These are phyloP conservation scores for Tenebrio molitor DNA, from an alignment of 1,140 invertebrate genomes.

Conservation along the genomic window DNA sequence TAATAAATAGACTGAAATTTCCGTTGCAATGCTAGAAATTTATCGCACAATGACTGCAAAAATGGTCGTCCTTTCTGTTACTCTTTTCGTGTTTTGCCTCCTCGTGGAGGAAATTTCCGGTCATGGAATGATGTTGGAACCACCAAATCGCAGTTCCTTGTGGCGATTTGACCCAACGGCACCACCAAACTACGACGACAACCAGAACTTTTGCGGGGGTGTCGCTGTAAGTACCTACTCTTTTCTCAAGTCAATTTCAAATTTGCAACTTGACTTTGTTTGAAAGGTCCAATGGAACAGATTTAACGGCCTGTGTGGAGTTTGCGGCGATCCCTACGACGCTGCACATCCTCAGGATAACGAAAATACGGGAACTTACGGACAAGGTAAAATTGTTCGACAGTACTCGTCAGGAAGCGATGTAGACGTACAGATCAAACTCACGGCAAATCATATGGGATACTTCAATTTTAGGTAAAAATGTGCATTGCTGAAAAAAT, in stretches of 20 bases:
- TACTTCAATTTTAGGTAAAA: conserved; percentile 69
- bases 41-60: too few species aligned
- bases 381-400: conserved; percentile 70
- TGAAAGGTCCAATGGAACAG: conserved; percentile 48
- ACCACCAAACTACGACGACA: too few species aligned
- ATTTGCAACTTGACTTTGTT: neutral
- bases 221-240: too few species aligned
- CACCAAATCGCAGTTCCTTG: too few species aligned
- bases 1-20: too few species aligned
- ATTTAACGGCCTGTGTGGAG: conserved; percentile 70
- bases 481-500: neutral
- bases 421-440: conserved; percentile 65
- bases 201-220: too few species aligned
- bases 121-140: too few species aligned
- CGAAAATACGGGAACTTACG: conserved; percentile 75
- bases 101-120: too few species aligned
- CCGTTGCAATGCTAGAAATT: too few species aligned
- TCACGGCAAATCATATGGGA: conserved; percentile 73
- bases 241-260: neutral
- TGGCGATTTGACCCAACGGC: too few species aligned
- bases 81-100: too few species aligned
- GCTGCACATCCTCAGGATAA: conserved; percentile 70
- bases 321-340: conserved; percentile 72
- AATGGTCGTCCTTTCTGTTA: too few species aligned
- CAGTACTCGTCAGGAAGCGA: conserved; percentile 64